These are phyloP conservation scores for Formica aserva DNA, from an alignment of 2,888 invertebrate genomes.

Conservation along the genomic window DNA sequence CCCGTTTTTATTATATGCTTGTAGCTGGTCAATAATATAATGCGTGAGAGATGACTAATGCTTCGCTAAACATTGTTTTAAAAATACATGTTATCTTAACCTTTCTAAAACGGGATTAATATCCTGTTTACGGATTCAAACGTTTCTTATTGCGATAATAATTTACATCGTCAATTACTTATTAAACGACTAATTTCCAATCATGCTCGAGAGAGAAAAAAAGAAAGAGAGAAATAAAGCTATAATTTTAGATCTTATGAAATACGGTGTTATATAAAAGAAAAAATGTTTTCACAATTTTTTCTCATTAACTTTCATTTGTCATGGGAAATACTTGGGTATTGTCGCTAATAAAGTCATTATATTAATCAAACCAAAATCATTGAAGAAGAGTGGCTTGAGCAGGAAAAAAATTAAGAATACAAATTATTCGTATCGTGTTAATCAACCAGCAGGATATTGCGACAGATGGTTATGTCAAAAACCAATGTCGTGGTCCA, in stretches of 20 bases:
- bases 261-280: background rate
- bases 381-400: background rate
- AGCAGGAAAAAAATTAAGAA: background rate
- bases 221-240: background rate
- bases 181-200: slow-evolving; percentile 59
- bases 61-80: slow-evolving; percentile 10
- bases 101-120: slow-evolving; percentile 77
- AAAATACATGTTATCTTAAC: slow-evolving; percentile 50
- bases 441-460: slow-evolving; percentile 34
- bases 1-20: background rate
- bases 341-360: background rate
- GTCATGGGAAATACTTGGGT: background rate
- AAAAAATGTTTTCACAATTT: background rate
- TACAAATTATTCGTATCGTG: slow-evolving; percentile 35
- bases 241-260: slow-evolving; percentile 7
- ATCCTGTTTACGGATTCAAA: slow-evolving; percentile 77
- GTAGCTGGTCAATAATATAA: background rate
- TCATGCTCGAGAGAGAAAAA: background rate
- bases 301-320: slow-evolving; percentile 20
- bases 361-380: background rate
- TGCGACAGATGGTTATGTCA: slow-evolving; percentile 39
- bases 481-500: background rate
- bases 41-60: background rate
- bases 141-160: slow-evolving; percentile 75
- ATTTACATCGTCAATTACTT: slow-evolving; percentile 70